Conservation (phyloP, 2,888 invertebrate genomes). For the Bembecia ichneumoniformis region DNA sequence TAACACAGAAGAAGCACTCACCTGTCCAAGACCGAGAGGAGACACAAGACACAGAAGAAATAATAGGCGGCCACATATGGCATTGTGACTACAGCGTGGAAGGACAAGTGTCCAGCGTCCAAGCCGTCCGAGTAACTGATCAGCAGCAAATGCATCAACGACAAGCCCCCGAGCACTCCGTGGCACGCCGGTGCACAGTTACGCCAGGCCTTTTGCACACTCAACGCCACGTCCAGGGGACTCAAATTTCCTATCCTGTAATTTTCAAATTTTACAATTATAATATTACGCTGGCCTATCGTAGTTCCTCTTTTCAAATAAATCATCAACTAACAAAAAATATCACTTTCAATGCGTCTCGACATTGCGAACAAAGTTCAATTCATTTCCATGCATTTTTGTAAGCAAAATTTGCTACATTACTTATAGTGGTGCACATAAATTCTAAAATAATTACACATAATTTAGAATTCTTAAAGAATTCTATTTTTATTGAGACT, state of each 20-base stretch:
- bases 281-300: too few relatives aligned
- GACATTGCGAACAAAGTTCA: too few relatives aligned
- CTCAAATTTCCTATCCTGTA: slow-evolving; percentile 55
- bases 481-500: too few relatives aligned
- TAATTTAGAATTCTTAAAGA: too few relatives aligned
- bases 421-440: too few relatives aligned
- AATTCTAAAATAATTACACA: too few relatives aligned
- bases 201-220: slow-evolving; percentile 63
- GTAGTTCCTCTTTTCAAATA: too few relatives aligned
- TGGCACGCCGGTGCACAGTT: slow-evolving; percentile 69
- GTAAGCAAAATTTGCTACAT: too few relatives aligned
- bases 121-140: slow-evolving; percentile 66
- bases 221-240: slow-evolving; percentile 68
- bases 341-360: too few relatives aligned
- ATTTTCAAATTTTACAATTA: too few relatives aligned
- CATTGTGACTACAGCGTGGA: slow-evolving; percentile 63
- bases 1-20: slow-evolving; percentile 22
- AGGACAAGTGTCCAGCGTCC: slow-evolving; percentile 58
- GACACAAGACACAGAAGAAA: slow-evolving; percentile 70
- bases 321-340: too few relatives aligned
- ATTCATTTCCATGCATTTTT: too few relatives aligned
- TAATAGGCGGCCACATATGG: slow-evolving; percentile 70
- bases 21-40: slow-evolving; percentile 75
- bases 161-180: slow-evolving; percentile 73
- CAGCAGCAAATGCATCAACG: slow-evolving; percentile 72